These are phyloP conservation scores for Neoarius graeffei DNA, from an alignment of 2,113 vertebrate species.

Conservation along the genomic window DNA sequence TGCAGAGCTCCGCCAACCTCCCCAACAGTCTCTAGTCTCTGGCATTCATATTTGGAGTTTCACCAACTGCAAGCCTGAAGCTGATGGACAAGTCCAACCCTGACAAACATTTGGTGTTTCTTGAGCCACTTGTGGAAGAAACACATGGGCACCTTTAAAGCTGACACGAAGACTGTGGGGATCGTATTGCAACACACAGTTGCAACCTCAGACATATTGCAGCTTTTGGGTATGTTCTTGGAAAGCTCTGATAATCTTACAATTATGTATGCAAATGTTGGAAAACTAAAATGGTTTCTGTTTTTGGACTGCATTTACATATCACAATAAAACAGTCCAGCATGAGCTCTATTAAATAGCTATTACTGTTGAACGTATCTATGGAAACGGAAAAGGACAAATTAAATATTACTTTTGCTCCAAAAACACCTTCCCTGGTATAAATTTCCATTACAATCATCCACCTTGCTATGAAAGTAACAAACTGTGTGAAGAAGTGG, in stretches of 20 bases:
- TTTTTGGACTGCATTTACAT: neutral
- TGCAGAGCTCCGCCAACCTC: conserved; percentile 67
- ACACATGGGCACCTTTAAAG: conserved; percentile 72
- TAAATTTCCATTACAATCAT: neutral
- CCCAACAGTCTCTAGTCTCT: conserved; percentile 54
- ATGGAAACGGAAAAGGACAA: neutral
- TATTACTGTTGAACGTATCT: neutral
- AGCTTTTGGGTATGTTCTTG: neutral
- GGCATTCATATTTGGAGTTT: conserved; percentile 56
- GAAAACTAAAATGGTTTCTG: neutral
- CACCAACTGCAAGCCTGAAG: conserved; percentile 51
- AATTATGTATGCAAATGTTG: neutral
- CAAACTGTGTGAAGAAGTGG: neutral
- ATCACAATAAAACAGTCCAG: neutral
- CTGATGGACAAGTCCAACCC: conserved; percentile 69
- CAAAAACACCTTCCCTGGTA: no score
- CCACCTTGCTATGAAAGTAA: neutral
- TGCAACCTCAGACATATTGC: neutral
- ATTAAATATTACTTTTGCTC: neutral
- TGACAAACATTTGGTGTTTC: conserved; percentile 84
- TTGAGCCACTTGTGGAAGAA: conserved; percentile 80
- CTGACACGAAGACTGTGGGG: conserved; percentile 33
- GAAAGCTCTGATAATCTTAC: neutral
- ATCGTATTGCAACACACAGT: neutral
- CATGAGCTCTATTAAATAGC: neutral